phyloP scores from a whole-genome alignment of 2,113 vertebrate genomes.

The Thryonomys swinderianus region DNA sequence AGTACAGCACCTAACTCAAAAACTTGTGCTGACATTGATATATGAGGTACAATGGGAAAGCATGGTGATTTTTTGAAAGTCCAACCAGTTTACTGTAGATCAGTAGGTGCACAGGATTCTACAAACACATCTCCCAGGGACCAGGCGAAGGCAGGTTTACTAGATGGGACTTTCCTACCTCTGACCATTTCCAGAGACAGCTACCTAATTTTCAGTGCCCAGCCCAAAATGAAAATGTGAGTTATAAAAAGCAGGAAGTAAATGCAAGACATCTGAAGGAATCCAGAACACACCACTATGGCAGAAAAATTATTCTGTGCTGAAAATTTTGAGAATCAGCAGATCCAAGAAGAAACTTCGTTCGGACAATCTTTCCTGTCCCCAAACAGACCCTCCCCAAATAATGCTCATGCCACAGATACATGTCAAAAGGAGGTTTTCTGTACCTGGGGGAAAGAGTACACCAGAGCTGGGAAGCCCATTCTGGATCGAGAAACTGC shows the following conservation, averaged over 20 bases:
- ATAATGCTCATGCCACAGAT: not conserved
- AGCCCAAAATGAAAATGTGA: not conserved
- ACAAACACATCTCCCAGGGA: not conserved
- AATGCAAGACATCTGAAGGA: not conserved
- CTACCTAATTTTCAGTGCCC: not conserved
- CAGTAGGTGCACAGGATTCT: not conserved
- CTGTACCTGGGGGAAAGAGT: not conserved
- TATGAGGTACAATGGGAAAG: not conserved
- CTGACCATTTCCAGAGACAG: not conserved
- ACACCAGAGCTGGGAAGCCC: not conserved
- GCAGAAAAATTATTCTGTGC: not conserved
- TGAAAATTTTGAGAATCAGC: constrained; percentile 10
- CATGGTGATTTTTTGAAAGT: not conserved
- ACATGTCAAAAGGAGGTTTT: not conserved
- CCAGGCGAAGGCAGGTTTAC: not conserved
- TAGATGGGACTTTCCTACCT: not conserved
- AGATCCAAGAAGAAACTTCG: not conserved
- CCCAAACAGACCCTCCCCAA: not conserved
- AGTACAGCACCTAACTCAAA: no score
- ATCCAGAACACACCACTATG: not conserved
- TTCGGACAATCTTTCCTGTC: constrained; percentile 3
- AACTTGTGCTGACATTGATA: not conserved
- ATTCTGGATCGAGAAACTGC: not conserved
- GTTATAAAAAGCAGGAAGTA: not conserved
- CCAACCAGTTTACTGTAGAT: not conserved